phyloP scores from a whole-genome alignment of 2,113 vertebrate genomes.

The Chaetura pelagica region DNA sequence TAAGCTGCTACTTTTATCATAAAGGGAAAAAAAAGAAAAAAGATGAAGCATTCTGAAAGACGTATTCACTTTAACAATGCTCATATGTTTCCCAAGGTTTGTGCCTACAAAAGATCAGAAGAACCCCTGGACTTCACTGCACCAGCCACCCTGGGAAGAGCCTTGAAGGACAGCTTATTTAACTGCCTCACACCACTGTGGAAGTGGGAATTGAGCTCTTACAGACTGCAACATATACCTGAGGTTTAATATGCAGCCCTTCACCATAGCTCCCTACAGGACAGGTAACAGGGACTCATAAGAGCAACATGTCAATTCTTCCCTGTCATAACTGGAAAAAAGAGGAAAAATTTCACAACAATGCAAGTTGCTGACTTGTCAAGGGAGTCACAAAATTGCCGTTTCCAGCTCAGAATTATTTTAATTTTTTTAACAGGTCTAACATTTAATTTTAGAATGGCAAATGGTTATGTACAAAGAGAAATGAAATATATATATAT shows the following conservation, averaged over 20 bases:
- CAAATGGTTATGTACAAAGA: background rate
- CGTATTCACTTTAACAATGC: background rate
- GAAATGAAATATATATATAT: background rate
- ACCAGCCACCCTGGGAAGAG: background rate
- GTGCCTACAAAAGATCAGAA: background rate
- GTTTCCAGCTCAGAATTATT: background rate
- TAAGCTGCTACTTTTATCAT: background rate
- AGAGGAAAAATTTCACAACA: background rate
- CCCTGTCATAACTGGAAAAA: background rate
- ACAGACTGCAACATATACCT: background rate
- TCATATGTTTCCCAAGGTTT: background rate
- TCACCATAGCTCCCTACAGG: background rate
- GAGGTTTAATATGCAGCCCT: background rate
- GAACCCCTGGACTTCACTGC: background rate
- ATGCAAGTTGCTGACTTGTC: background rate
- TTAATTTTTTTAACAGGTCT: background rate
- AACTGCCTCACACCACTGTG: background rate
- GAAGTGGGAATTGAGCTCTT: background rate
- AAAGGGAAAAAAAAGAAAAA: background rate
- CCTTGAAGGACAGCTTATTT: background rate
- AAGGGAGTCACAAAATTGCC: background rate
- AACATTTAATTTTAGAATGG: background rate
- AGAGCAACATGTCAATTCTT: background rate
- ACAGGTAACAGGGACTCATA: background rate
- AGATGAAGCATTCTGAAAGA: background rate